Evolutionary conservation across 1,140 invertebrate genomes (phyloP), one percentile per base, ranked within the genome.

Genomic region (Trachymyrmex septentrionalis): DNA sequence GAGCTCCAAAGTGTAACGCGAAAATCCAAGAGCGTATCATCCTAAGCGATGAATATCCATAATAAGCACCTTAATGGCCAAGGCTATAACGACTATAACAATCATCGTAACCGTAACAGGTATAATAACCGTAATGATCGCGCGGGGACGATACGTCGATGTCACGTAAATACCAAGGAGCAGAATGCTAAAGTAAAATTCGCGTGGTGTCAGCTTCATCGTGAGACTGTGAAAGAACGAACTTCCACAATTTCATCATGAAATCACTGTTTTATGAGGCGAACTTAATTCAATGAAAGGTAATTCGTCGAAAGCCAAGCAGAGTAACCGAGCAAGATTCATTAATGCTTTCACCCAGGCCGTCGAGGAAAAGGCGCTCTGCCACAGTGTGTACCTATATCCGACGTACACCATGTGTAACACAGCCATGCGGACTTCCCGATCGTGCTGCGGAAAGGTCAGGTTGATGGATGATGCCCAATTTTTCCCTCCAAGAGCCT

Each of bases 41-140:
- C 73, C 77, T 57, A 80, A 55, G 71, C 80, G 66, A 85, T 88
- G 85, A 73, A 90, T 85, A 82, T 59, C 19, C 72, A 85, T 88
- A 90, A 90, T 90, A 90, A 88, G 86, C 53, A 82, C 55, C 80
- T 87, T 90, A 90, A 90, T 90, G 77, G 21, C 69, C 73, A 27
- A 77, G 57, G 61, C 64, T 71, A 27, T 88, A 87, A 86, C 59
- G 86, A 86, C 69, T 84, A 87, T 88, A 90, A 90, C 88, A 90
- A 90, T 90, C 89, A 90, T 86, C 89, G 78, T 90, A 90, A 90
- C 71, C 88, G 44, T 90, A 90, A 88, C 81, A 57, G 63, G 64
- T 59, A 82, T 90, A 90, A 90, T 90, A 90, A 87, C 86, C 76
- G 44, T 90, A 90, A 90, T 90, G 81, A 90, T 84, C 86, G 78